Base-by-base conservation (phyloP, 2,888 invertebrate species). In the Platycheirus albimanus region DNA sequence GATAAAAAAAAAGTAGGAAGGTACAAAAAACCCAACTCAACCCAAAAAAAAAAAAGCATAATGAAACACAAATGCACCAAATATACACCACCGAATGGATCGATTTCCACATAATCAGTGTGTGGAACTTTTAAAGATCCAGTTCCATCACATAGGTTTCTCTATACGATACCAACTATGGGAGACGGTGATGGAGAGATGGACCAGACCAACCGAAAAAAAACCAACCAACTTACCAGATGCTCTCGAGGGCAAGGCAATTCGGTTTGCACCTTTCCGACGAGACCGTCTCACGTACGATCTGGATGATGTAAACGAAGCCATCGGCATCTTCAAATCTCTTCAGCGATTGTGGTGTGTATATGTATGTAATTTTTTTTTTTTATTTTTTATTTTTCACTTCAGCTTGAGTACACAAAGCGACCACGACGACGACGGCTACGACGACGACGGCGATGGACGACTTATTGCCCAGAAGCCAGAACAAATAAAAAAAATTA, bases 251-350 rank as follows among this genome's bases (percentile, higher is more conserved):
- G 91, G 91, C 87, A 91, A 88, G 84, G 91, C 91, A 80, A 91
- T 96, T 91, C 97, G 94, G 92, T 96, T 96, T 89, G 95, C 95
- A 91, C 95, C 96, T 95, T 97, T 96, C 93, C 97, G 95, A 91
- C 96, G 94, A 91, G 97, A 97, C 92, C 97, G 95, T 92, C 97
- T 94, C 90, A 96, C 95, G 93, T 96, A 96, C 92, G 96, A 96
- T 93, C 96, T 95, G 92, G 96, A 96, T 92, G 96, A 96, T 91
- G 96, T 96, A 92, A 97, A 96, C 92, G 97, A 97, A 93, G 97
- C 97, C 94, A 97, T 97, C 94, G 97, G 97, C 97, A 97, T 90
- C 86, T 88, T 89, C 77, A 81, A 77, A 77, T 75, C 74, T 74
- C 70, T 80, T 84, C 78, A 76, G 58, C 80, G 51, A 63, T 67